phyloP scores from a whole-genome alignment of 2,888 invertebrate species.

The Apotomis turbidana region DNA sequence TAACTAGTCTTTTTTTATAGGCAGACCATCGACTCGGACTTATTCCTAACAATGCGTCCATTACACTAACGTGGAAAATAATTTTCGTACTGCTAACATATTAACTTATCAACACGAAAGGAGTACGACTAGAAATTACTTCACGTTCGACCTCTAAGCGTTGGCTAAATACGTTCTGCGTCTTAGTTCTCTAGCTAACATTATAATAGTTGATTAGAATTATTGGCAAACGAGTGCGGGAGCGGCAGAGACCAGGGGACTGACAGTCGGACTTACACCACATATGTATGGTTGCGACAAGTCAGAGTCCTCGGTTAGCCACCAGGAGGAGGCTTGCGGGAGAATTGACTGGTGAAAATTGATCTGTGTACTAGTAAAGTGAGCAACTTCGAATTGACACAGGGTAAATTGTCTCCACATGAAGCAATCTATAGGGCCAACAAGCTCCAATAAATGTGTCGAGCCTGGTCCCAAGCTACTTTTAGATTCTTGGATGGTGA shows the following conservation, averaged over 20 bases:
- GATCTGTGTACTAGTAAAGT: slow-evolving; percentile 57
- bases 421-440: slow-evolving; percentile 39
- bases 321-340: slow-evolving; percentile 45
- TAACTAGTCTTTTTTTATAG: slow-evolving; percentile 77
- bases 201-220: slow-evolving; percentile 46
- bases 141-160: slow-evolving; percentile 50
- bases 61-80: slow-evolving; percentile 62
- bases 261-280: slow-evolving; percentile 1
- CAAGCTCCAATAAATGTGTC: slow-evolving; percentile 4
- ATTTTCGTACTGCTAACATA: slow-evolving; percentile 81
- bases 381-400: slow-evolving; percentile 67
- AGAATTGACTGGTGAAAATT: slow-evolving; percentile 67
- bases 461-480: not conserved
- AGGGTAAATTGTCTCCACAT: slow-evolving; percentile 49
- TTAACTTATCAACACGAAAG: slow-evolving; percentile 78
- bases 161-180: slow-evolving; percentile 41
- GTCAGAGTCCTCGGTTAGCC: slow-evolving; percentile 7
- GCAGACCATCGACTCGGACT: slow-evolving; percentile 72
- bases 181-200: slow-evolving; percentile 45
- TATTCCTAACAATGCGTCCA: slow-evolving; percentile 58
- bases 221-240: slow-evolving; percentile 49
- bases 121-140: slow-evolving; percentile 80
- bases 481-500: not conserved
- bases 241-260: slow-evolving; percentile 7
- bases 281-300: not conserved